Percentiles rank a stretch among this genome's conserved stretches.
phyloP scores from a whole-genome alignment of 1,140 invertebrate genomes.

The Trachelipus rathkii region DNA sequence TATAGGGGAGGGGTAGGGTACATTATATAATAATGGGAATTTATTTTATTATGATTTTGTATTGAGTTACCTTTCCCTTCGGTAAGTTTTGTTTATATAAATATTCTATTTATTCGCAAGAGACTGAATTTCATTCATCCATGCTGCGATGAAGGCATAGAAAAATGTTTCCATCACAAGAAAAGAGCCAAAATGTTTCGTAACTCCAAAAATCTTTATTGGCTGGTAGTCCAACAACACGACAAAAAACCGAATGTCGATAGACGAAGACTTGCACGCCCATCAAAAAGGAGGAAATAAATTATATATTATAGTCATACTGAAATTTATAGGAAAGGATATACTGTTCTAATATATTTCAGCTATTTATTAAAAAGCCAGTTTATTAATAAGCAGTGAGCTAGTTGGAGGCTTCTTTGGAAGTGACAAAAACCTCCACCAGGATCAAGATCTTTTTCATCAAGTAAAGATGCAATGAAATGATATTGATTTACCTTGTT shows the following conservation, averaged over 20 bases:
- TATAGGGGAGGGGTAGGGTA: no score
- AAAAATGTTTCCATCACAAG: constrained; percentile 69
- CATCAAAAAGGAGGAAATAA: constrained; percentile 52
- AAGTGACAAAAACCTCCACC: no score
- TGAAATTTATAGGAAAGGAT: background rate
- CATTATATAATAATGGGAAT: no score
- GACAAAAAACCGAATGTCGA: constrained; percentile 69
- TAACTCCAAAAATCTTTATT: constrained; percentile 65
- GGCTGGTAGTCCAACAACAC: constrained; percentile 82
- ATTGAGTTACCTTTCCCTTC: constrained; percentile 57
- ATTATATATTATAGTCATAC: no score
- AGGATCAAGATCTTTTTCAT: no score
- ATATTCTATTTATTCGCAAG: constrained; percentile 87
- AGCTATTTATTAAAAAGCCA: constrained; percentile 19
- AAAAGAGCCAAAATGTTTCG: constrained; percentile 72
- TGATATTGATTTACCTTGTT: no score
- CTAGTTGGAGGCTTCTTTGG: no score
- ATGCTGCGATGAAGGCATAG: constrained; percentile 82
- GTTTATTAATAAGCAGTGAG: background rate
- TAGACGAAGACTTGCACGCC: constrained; percentile 83
- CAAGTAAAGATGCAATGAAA: no score
- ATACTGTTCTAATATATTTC: no score
- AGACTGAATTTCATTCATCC: constrained; percentile 79
- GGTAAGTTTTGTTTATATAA: constrained; percentile 61
- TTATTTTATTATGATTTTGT: no score